Evolutionary conservation across 64 coral and sea anemone species (phyloP).

Genomic region (Stylophora pistillata): DNA sequence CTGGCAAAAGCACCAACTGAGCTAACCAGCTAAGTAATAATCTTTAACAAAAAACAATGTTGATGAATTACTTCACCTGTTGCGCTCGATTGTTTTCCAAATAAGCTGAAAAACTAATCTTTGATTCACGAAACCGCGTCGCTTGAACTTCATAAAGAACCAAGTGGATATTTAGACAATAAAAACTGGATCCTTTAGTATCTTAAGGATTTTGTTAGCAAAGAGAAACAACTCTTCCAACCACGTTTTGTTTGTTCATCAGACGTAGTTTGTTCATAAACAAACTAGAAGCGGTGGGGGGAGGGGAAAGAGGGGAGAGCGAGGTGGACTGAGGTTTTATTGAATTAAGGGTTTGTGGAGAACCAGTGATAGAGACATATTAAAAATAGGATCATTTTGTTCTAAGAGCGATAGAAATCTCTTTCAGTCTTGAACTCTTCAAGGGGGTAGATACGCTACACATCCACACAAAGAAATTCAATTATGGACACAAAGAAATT

Average conservation of each 20-base stretch:
- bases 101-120: constrained; percentile 1
- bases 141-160: not conserved
- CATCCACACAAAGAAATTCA: too few species aligned
- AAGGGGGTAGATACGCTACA: too few species aligned
- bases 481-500: too few species aligned
- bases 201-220: not conserved
- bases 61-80: constrained; percentile 37
- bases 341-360: too few species aligned
- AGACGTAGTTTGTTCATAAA: not conserved
- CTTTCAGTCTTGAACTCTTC: too few species aligned
- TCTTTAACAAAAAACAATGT: constrained; percentile 15
- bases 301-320: too few species aligned
- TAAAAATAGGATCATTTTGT: too few species aligned
- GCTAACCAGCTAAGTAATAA: not conserved
- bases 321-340: too few species aligned
- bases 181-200: not conserved
- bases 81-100: constrained; percentile 7
- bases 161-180: not conserved
- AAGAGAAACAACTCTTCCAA: not conserved
- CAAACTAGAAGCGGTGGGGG: not conserved
- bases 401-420: too few species aligned
- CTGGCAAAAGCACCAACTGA: not conserved
- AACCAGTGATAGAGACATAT: too few species aligned
- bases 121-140: not conserved
- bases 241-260: not conserved